Evolutionary conservation across 2,113 vertebrate genomes (phyloP).

Genomic region (Scalopus aquaticus): DNA sequence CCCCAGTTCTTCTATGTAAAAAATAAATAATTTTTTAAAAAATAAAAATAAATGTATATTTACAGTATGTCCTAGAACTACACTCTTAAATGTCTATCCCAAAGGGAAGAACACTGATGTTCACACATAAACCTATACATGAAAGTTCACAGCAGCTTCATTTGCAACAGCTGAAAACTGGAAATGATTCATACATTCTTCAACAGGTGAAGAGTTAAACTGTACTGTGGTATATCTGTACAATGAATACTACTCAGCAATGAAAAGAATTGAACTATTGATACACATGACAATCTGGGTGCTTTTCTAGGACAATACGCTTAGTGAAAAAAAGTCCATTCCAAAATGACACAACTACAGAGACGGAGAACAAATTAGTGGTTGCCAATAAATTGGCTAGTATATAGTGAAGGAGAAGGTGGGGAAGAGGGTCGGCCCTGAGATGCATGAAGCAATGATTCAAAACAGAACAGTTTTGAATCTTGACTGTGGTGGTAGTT

Average conservation of each 20-base stretch:
- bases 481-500: background rate
- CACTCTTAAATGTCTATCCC: background rate
- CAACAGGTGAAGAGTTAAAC: background rate
- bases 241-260: background rate
- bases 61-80: background rate
- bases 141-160: background rate
- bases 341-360: background rate
- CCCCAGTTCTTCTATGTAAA: background rate
- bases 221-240: background rate
- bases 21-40: background rate
- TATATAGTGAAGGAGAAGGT: background rate
- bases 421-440: background rate
- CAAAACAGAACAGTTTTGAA: background rate
- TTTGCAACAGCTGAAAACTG: background rate
- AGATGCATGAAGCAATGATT: background rate
- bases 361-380: background rate
- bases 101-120: conserved; percentile 8
- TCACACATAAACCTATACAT: background rate
- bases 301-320: background rate
- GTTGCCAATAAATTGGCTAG: background rate
- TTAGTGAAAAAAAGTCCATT: background rate
- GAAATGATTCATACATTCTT: background rate
- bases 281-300: background rate
- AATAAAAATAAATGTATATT: background rate
- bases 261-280: background rate